Conservation (phyloP, 2,888 invertebrate species). For the Eupithecia insigniata region DNA sequence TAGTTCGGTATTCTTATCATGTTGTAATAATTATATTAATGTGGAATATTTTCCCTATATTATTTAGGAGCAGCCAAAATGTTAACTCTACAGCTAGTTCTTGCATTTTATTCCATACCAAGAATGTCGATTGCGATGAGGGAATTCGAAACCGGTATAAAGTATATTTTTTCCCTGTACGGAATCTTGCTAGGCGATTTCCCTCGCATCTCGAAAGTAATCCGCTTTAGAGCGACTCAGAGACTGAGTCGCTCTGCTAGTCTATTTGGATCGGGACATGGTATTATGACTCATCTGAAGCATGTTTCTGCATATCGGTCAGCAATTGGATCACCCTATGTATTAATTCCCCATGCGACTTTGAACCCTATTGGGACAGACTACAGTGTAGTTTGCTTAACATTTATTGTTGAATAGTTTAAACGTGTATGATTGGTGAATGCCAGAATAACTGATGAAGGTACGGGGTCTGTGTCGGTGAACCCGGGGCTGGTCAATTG, state of each 20-base stretch:
- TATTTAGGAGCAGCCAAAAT: background rate
- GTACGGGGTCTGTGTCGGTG: constrained; percentile 51
- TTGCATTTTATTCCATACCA: background rate
- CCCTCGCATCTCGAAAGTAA: constrained; percentile 11
- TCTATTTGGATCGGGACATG: constrained; percentile 32
- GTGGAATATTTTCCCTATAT: background rate
- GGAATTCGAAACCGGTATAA: background rate
- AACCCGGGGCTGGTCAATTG: constrained; percentile 56
- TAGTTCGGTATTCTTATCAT: background rate
- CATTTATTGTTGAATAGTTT: constrained; percentile 38
- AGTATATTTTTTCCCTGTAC: background rate
- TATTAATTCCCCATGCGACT: constrained; percentile 19
- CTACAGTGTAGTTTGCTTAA: constrained; percentile 3
- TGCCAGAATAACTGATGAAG: constrained; percentile 46
- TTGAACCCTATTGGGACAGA: constrained; percentile 12
- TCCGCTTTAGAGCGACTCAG: constrained; percentile 12
- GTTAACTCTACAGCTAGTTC: background rate
- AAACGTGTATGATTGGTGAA: constrained; percentile 48
- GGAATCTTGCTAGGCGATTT: constrained; percentile 3
- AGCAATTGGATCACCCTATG: constrained; percentile 38
- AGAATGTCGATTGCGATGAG: background rate
- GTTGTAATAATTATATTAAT: background rate
- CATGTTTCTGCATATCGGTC: constrained; percentile 37
- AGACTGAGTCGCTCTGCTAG: constrained; percentile 1
- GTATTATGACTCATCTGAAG: constrained; percentile 33